Evolutionary conservation across 2,113 vertebrate genomes (phyloP).

Genomic region (Cynopterus brachyotis): DNA sequence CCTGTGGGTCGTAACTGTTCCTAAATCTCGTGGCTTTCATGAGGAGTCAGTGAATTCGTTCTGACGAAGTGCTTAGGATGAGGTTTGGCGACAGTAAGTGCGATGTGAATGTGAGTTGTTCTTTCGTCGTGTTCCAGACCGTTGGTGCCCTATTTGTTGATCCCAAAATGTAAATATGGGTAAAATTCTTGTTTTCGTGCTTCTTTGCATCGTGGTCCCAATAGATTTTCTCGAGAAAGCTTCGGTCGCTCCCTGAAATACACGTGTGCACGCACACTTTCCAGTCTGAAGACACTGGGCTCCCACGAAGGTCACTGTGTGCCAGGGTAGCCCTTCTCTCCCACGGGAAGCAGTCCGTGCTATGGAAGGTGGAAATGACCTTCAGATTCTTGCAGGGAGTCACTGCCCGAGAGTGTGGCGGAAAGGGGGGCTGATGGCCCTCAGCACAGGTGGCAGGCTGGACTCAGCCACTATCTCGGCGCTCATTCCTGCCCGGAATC

Average conservation of each 20-base stretch:
- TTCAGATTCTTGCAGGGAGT: neutral
- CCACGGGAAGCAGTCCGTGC: rapidly evolving
- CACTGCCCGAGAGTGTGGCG: too few species aligned
- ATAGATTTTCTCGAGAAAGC: neutral
- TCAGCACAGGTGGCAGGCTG: rapidly evolving
- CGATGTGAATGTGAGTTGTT: rapidly evolving
- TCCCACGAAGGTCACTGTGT: neutral
- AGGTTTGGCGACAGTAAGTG: rapidly evolving
- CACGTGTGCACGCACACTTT: neutral
- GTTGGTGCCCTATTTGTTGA: rapidly evolving
- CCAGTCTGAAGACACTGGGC: neutral
- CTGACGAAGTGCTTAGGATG: neutral
- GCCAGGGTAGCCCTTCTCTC: too few species aligned
- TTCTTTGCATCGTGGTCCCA: neutral
- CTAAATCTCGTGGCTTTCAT: neutral
- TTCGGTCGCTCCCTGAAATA: neutral
- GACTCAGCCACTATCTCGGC: rapidly evolving
- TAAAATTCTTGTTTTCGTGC: neutral
- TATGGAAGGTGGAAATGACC: neutral
- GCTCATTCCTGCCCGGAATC: neutral
- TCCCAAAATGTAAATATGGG: too few species aligned
- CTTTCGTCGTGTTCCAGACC: rapidly evolving
- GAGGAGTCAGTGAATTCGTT: neutral
- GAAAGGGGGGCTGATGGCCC: rapidly evolving
- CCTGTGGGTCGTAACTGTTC: neutral